Evolutionary conservation across 92 coral and sea anemone genomes (phyloP).

Genomic region (Actinernus sp.): DNA sequence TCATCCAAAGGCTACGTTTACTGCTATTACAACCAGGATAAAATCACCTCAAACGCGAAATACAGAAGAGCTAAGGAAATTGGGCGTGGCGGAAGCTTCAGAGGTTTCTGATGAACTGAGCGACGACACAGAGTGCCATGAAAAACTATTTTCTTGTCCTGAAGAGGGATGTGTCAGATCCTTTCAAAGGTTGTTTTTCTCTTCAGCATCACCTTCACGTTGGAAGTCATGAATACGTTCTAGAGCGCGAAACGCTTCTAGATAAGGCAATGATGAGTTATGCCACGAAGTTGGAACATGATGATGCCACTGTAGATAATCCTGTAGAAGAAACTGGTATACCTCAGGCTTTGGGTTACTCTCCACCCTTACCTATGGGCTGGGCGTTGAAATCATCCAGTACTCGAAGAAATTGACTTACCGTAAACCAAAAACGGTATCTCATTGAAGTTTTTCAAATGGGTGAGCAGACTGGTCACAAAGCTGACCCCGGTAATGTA

Average conservation of each 20-base stretch:
- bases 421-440: slow-evolving; percentile 37
- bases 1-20: slow-evolving; percentile 36
- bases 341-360: not conserved
- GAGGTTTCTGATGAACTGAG: not conserved
- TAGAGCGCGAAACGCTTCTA: slow-evolving; percentile 63
- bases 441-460: slow-evolving; percentile 29
- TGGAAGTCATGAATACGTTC: slow-evolving; percentile 42
- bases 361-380: slow-evolving; percentile 24
- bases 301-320: slow-evolving; percentile 4
- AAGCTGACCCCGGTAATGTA: slow-evolving; percentile 39
- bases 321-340: slow-evolving; percentile 5
- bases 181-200: slow-evolving; percentile 32
- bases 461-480: slow-evolving; percentile 59
- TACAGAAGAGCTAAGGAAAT: slow-evolving; percentile 4
- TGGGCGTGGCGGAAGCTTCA: slow-evolving; percentile 1
- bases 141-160: slow-evolving; percentile 44
- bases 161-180: slow-evolving; percentile 57
- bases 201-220: slow-evolving; percentile 51
- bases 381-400: slow-evolving; percentile 60
- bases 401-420: slow-evolving; percentile 36
- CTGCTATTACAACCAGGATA: slow-evolving; percentile 17
- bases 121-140: slow-evolving; percentile 7
- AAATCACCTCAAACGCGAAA: slow-evolving; percentile 15
- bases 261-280: slow-evolving; percentile 64
- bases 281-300: slow-evolving; percentile 37